A percentile compares a stretch with the other conserved stretches of the same genome.
These are phyloP conservation scores for Tylochromis polylepis DNA, from an alignment of 2,113 vertebrate species.

Conservation along the genomic window DNA sequence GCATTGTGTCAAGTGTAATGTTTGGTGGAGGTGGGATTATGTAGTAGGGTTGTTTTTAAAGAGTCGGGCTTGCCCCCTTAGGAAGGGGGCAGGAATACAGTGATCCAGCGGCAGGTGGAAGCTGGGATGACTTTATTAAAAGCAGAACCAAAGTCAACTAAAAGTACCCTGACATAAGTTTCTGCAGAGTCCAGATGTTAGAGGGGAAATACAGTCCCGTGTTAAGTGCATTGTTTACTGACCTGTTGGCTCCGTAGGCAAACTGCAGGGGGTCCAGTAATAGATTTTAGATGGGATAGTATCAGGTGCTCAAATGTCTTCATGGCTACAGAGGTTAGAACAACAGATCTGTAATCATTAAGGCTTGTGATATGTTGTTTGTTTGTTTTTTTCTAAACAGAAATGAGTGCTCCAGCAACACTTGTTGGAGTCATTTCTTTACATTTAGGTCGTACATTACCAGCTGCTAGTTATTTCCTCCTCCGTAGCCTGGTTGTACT, in stretches of 20 bases:
- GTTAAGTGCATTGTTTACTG: neutral
- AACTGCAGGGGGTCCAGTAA: too few species aligned
- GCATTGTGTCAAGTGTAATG: accelerated
- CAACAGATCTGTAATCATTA: too few species aligned
- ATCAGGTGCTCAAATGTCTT: too few species aligned
- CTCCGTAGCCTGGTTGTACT: too few species aligned
- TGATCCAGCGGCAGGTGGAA: neutral
- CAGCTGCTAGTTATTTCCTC: too few species aligned
- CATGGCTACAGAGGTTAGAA: too few species aligned
- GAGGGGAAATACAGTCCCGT: accelerated
- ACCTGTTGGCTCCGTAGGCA: too few species aligned
- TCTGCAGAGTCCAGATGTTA: neutral
- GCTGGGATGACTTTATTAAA: neutral
- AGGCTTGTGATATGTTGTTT: accelerated
- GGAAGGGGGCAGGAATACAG: neutral
- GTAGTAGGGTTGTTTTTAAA: neutral
- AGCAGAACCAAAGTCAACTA: neutral
- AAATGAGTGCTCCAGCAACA: too few species aligned
- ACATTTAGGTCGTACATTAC: too few species aligned
- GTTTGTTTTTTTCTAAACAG: neutral
- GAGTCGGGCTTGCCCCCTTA: accelerated
- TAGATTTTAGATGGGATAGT: too few species aligned
- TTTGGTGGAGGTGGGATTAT: neutral
- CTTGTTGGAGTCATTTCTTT: too few species aligned
- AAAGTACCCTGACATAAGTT: neutral